Evolutionary conservation across 2,797 vertebrate genomes (phyloP).

Genomic region (Sebastes taczanowskii): DNA sequence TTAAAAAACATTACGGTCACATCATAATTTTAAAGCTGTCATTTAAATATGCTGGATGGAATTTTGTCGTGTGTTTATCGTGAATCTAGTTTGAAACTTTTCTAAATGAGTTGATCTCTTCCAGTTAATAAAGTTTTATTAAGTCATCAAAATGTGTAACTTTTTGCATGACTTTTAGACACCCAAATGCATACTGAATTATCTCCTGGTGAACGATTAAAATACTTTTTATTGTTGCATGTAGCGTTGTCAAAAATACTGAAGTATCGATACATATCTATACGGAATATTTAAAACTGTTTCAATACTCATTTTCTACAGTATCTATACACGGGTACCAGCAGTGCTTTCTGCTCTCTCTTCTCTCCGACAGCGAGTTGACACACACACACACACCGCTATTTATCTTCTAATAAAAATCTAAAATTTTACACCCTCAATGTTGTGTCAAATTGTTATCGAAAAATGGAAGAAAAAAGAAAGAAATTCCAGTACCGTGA

Average conservation of each 20-base stretch:
- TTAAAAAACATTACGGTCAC: not conserved
- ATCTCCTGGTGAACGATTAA: not conserved
- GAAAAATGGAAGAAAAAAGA: no score
- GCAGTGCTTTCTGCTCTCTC: accelerated
- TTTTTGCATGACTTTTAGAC: not conserved
- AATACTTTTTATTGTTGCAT: not conserved
- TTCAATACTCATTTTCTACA: no score
- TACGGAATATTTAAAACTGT: no score
- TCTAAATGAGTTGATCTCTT: not conserved
- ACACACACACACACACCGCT: no score
- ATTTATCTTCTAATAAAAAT: no score
- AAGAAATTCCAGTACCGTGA: no score
- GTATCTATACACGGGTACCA: accelerated
- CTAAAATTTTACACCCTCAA: no score
- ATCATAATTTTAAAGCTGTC: no score
- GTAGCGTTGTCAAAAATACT: not conserved
- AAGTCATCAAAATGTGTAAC: not conserved
- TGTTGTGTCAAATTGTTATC: no score
- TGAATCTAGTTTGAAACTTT: not conserved
- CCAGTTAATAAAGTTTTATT: not conserved
- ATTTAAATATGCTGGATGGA: no score
- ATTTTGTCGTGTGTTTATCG: not conserved
- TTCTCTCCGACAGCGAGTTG: no score
- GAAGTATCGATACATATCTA: no score
- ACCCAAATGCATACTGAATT: not conserved